Evolutionary conservation across 2,113 vertebrate species (phyloP), one percentile per base, ranked within the genome.

Genomic region (Dasyurus viverrinus): DNA sequence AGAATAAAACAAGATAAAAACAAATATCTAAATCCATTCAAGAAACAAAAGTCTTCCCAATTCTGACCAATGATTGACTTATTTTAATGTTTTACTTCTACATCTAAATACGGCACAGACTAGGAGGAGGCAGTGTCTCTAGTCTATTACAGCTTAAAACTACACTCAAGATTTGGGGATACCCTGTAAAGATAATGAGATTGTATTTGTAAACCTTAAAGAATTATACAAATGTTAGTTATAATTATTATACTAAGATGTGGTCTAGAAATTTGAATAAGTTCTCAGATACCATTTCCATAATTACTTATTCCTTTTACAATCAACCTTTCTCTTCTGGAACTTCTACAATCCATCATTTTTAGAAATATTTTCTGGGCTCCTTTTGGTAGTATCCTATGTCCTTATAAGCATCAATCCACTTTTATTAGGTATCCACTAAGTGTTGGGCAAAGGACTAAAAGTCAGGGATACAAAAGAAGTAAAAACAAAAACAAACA

Each of bases 381-480:
- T 84, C n/a, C 68, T 84, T 42, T 42, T 42, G n/a, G 68, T 42
- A 2, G n/a, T 84, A 84, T 84, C 68, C n/a, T n/a, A n/a, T n/a
- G 36, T 19, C 60, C 36, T n/a, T 36, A 84, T 2, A 84, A 8
- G n/a, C 8, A 84, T 84, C 68, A 42, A 84, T 84, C 68, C 42
- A 22, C 6, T 2, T 93, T 95, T 95, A 96, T 53, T 94, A 46
- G 94, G 94, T 46, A 90, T 93, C 96, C 89, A 92, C 30, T 23
- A 89, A 0, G 0, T 90, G 42, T 92, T 92, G 94, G 95, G 91
- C 53, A 27, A 47, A 50, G n/a, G n/a, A 16, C 68, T 84, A 84
- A 84, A 42, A 84, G 36, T 19, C 25, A 47, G 76, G 92, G 94
- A 95, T 89, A 91, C 94, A 95, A 76, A 76, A n/a, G 5, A 76